Evolutionary conservation across 2,888 invertebrate species (phyloP).

Genomic region (Glaucopsyche alexis): DNA sequence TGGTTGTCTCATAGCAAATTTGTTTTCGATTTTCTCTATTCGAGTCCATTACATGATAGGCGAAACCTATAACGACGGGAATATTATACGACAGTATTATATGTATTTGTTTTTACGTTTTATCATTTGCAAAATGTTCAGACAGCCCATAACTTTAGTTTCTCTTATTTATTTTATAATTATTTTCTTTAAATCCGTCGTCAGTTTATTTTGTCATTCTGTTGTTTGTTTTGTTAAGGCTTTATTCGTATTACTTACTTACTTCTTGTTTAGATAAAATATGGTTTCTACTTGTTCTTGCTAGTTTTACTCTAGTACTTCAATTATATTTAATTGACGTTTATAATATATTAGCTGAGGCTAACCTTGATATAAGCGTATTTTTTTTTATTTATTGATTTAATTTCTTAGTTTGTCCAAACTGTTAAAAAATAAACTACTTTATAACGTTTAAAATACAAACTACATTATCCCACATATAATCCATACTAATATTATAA

Average conservation of each 20-base stretch:
- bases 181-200: not conserved
- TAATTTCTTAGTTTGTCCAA: too few species aligned
- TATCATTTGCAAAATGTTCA: not conserved
- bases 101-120: not conserved
- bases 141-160: not conserved
- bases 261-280: too few species aligned
- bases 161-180: not conserved
- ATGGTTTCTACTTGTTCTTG: not conserved
- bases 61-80: constrained; percentile 29
- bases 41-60: constrained; percentile 31
- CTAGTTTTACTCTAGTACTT: not conserved
- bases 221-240: too few species aligned
- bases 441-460: not conserved
- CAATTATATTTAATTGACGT: not conserved
- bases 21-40: constrained; percentile 32
- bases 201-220: not conserved
- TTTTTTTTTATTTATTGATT: too few species aligned
- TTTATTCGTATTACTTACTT: too few species aligned
- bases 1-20: constrained; percentile 28
- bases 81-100: constrained; percentile 14
- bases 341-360: not conserved
- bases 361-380: too few species aligned
- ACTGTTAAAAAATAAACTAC: not conserved
- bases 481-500: too few species aligned
- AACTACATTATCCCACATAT: not conserved